Conservation (phyloP, 2,797 vertebrate genomes). For the Melanotaenia nigrans region DNA sequence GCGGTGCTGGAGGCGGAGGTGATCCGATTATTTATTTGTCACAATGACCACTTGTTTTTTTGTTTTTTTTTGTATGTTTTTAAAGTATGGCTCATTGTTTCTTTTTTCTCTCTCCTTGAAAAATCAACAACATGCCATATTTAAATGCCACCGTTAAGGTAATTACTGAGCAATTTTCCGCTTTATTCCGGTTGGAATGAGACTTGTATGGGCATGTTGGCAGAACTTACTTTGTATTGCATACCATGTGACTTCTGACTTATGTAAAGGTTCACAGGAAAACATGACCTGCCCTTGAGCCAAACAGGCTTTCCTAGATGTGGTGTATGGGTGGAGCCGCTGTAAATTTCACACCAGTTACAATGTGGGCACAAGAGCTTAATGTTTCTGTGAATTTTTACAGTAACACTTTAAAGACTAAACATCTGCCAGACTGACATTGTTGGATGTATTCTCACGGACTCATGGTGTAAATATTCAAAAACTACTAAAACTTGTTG, state of each 20-base stretch:
- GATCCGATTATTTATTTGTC: neutral
- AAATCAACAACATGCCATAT: neutral
- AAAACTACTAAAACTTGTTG: neutral
- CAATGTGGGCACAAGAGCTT: neutral
- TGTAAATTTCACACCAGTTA: neutral
- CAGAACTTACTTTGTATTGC: conserved; percentile 5
- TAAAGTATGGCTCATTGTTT: neutral
- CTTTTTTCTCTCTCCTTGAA: neutral
- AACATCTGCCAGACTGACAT: conserved; percentile 24
- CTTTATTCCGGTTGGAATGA: conserved; percentile 45
- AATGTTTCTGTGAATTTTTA: conserved; percentile 7
- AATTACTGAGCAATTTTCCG: conserved; percentile 11
- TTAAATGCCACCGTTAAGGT: neutral
- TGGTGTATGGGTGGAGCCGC: conserved; percentile 27
- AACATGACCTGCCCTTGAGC: conserved; percentile 4
- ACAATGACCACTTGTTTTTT: neutral
- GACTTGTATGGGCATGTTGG: conserved; percentile 47
- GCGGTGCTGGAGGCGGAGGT: too few species aligned
- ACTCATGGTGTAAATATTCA: neutral
- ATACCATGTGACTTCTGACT: conserved; percentile 5
- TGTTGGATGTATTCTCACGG: conserved; percentile 1
- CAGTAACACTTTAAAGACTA: neutral
- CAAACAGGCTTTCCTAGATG: conserved; percentile 39
- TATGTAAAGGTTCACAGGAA: conserved; percentile 33
- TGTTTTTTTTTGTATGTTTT: too few species aligned